Evolutionary conservation across 2,888 invertebrate species (phyloP).

Genomic region (Tetranychus truncatus): DNA sequence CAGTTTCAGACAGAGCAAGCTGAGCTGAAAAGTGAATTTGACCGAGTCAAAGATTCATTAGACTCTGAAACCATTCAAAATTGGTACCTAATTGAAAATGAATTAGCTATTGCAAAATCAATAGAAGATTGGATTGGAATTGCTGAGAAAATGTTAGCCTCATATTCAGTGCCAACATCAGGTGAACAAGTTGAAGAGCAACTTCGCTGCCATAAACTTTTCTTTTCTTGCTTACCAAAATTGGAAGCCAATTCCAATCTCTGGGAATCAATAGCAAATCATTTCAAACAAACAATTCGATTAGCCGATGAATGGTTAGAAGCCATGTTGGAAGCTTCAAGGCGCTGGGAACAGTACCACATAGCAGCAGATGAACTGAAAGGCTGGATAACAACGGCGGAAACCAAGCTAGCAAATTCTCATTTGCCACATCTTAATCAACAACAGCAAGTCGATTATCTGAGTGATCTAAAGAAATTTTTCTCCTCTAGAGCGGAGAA

Average conservation of each 20-base stretch:
- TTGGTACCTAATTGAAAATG: conserved; percentile 7
- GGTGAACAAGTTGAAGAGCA: conserved; percentile 7
- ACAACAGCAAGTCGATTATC: neutral
- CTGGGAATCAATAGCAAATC: neutral
- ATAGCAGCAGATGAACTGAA: neutral
- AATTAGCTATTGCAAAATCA: conserved; percentile 8
- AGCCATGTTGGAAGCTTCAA: conserved; percentile 11
- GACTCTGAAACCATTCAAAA: neutral
- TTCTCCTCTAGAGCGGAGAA: neutral
- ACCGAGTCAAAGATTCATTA: neutral
- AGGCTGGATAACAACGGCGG: neutral
- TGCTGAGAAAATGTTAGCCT: conserved; percentile 1
- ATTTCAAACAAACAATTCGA: neutral
- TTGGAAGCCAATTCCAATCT: neutral
- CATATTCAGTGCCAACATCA: conserved; percentile 9
- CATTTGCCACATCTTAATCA: neutral
- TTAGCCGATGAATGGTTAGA: conserved; percentile 8
- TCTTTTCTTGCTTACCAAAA: neutral
- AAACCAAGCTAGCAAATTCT: neutral
- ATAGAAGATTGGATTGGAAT: neutral
- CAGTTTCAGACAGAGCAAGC: neutral
- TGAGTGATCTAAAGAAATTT: conserved; percentile 4
- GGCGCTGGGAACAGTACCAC: neutral
- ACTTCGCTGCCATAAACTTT: neutral
- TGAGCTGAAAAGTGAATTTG: neutral